These are phyloP conservation scores for Anthopleura sola DNA, from an alignment of 64 coral and sea anemone species.

Conservation along the genomic window DNA sequence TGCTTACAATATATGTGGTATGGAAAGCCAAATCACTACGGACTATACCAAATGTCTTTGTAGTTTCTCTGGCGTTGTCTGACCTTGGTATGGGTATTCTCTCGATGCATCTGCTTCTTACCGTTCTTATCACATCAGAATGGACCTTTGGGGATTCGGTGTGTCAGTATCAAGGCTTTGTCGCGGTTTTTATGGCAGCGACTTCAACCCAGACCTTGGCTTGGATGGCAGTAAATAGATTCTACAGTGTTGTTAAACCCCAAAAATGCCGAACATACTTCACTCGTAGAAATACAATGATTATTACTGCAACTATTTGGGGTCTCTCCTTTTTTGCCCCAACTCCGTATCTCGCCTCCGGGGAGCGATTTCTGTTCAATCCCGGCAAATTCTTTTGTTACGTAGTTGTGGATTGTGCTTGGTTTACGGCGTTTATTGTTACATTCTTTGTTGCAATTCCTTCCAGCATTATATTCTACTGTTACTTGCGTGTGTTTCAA, in stretches of 20 bases:
- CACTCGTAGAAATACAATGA: neutral
- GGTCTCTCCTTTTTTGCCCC: conserved; percentile 9
- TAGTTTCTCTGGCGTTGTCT: conserved; percentile 38
- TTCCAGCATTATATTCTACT: conserved; percentile 31
- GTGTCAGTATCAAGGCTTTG: conserved; percentile 62
- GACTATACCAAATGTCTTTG: conserved; percentile 37
- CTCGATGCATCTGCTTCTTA: neutral
- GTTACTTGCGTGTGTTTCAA: conserved; percentile 44
- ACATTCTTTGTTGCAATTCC: conserved; percentile 30
- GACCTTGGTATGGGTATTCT: conserved; percentile 46
- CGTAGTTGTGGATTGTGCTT: conserved; percentile 3
- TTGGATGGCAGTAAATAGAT: conserved; percentile 45
- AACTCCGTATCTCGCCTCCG: conserved; percentile 20
- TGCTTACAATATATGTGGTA: conserved; percentile 29
- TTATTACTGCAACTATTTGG: conserved; percentile 11
- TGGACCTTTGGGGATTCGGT: conserved; percentile 35
- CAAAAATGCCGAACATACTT: conserved; percentile 28
- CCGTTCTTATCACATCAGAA: conserved; percentile 19
- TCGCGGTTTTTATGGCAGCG: conserved; percentile 21
- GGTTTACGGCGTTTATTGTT: conserved; percentile 31
- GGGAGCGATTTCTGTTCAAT: conserved; percentile 42
- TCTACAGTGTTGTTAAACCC: conserved; percentile 40
- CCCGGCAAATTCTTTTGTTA: conserved; percentile 54
- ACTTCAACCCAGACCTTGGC: conserved; percentile 30
- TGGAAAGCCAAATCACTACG: conserved; percentile 18